These are phyloP conservation scores for Thereuonema tuberculata DNA, from an alignment of 1,140 invertebrate genomes.

Conservation along the genomic window DNA sequence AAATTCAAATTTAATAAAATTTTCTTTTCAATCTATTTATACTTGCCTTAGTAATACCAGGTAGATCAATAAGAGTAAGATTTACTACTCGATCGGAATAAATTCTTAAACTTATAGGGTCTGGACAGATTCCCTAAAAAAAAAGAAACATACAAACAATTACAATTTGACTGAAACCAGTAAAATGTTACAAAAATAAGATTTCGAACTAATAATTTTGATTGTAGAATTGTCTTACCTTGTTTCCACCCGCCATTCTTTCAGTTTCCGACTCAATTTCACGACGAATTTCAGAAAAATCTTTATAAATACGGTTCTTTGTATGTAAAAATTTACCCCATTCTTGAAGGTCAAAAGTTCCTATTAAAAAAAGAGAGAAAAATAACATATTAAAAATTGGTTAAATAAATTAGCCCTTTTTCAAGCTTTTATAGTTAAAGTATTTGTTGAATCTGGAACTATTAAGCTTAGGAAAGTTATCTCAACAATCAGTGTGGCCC, in stretches of 20 bases:
- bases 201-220: neutral
- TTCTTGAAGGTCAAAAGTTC: constrained; percentile 74
- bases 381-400: no score
- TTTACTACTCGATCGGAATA: constrained; percentile 88
- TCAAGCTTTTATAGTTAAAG: no score
- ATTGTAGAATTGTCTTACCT: constrained; percentile 33
- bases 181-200: neutral
- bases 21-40: no score
- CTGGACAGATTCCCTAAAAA: constrained; percentile 68
- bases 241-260: constrained; percentile 82
- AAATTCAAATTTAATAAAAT: no score
- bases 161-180: no score
- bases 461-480: no score
- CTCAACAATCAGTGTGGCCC: no score
- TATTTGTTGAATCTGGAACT: no score
- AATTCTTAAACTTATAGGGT: constrained; percentile 92
- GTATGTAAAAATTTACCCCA: constrained; percentile 95
- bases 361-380: no score
- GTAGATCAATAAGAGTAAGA: constrained; percentile 92
- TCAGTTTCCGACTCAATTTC: constrained; percentile 94
- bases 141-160: neutral
- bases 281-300: constrained; percentile 78
- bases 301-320: constrained; percentile 73
- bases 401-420: no score
- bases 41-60: constrained; percentile 89